A percentile compares a stretch with the other conserved stretches of the same genome.
These are phyloP conservation scores for Glossosoma conforme DNA, from an alignment of 1,140 invertebrate genomes.

Conservation along the genomic window DNA sequence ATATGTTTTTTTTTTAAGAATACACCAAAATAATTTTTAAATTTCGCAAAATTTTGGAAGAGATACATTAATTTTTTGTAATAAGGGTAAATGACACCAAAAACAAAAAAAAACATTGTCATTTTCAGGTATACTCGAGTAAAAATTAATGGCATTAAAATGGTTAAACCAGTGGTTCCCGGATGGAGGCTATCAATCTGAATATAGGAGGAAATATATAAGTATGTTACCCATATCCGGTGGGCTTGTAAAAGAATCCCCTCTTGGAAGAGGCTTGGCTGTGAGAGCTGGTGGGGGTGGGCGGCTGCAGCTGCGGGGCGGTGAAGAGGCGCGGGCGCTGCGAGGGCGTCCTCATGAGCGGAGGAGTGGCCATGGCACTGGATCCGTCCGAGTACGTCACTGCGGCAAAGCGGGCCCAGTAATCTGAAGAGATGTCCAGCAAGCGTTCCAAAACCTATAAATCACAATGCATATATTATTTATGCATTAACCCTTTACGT, in stretches of 20 bases:
- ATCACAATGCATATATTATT: too few relatives aligned
- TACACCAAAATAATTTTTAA: too few relatives aligned
- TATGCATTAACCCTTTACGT: too few relatives aligned
- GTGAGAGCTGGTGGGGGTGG: conserved; percentile 16
- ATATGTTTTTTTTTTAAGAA: too few relatives aligned
- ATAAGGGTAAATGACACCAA: too few relatives aligned
- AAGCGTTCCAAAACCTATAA: conserved; percentile 23
- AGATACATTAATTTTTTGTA: conserved; percentile 4
- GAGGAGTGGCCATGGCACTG: conserved; percentile 25
- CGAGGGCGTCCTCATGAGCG: conserved; percentile 18
- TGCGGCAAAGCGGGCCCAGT: conserved; percentile 27
- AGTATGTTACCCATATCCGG: conserved; percentile 5
- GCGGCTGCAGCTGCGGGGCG: conserved; percentile 10
- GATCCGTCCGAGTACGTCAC: conserved; percentile 25
- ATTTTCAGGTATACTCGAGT: too few relatives aligned
- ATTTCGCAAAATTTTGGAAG: too few relatives aligned
- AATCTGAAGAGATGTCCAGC: conserved; percentile 24
- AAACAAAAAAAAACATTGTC: too few relatives aligned
- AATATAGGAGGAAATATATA: background rate
- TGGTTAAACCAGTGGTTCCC: too few relatives aligned
- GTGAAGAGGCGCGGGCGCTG: conserved; percentile 24
- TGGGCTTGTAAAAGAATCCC: conserved; percentile 27
- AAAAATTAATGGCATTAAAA: too few relatives aligned
- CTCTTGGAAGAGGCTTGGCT: conserved; percentile 4
- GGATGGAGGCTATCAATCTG: too few relatives aligned